phyloP scores from a whole-genome alignment of 2,888 invertebrate species.

The Polydesmus complanatus region DNA sequence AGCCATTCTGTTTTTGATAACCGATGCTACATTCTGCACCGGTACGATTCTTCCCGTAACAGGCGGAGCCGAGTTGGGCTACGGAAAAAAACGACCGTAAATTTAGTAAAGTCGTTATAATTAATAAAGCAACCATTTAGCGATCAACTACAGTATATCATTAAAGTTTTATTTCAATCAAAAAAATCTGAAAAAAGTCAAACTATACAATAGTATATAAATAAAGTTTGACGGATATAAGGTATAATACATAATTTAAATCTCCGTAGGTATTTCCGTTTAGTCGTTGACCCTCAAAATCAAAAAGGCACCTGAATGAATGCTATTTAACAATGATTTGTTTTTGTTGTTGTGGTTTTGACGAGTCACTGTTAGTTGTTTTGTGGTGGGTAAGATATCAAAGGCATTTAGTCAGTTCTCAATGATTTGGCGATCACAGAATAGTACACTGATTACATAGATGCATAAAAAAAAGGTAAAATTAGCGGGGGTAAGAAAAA shows the following conservation, averaged over 20 bases:
- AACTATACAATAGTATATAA: background rate
- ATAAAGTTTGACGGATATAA: background rate
- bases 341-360: background rate
- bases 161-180: background rate
- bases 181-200: background rate
- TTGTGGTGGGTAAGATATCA: background rate
- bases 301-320: background rate
- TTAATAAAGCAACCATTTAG: background rate
- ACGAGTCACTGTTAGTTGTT: background rate
- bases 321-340: background rate
- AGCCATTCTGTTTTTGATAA: constrained; percentile 12
- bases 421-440: no score
- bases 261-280: background rate
- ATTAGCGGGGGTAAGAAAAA: background rate
- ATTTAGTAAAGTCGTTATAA: background rate
- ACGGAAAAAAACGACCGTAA: constrained; percentile 6
- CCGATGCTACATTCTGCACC: constrained; percentile 11
- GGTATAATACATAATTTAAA: background rate
- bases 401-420: background rate
- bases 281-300: background rate
- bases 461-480: background rate
- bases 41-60: constrained; percentile 6
- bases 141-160: background rate
- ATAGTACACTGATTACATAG: background rate
- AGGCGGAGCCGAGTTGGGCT: constrained; percentile 12